These are phyloP conservation scores for Dermolepida albohirtum DNA, from an alignment of 2,888 invertebrate genomes.

Conservation along the genomic window DNA sequence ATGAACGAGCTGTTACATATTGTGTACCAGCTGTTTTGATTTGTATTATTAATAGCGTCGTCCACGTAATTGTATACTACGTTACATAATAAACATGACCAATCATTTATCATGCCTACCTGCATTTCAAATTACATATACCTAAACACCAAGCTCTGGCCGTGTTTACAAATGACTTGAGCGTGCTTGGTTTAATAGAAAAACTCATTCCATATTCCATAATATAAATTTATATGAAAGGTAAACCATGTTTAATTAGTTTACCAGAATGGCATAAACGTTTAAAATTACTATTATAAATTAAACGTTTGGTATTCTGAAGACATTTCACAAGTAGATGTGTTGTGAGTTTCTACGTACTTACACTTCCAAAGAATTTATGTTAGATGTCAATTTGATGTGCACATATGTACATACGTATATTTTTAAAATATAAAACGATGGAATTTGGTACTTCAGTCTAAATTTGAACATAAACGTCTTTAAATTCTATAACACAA, in stretches of 20 bases:
- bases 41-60: constrained; percentile 36
- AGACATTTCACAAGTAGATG: background rate
- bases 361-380: no score
- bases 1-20: constrained; percentile 31
- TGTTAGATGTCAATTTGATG: no score
- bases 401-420: no score
- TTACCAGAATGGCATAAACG: constrained; percentile 16
- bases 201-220: background rate
- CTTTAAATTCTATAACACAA: no score
- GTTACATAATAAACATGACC: constrained; percentile 39
- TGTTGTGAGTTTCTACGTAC: no score
- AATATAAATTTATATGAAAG: background rate
- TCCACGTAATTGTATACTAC: constrained; percentile 31
- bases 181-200: constrained; percentile 6
- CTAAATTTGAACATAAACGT: no score
- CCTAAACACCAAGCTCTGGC: constrained; percentile 5
- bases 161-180: constrained; percentile 21
- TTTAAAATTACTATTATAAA: constrained; percentile 18
- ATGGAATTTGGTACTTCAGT: no score
- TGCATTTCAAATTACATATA: constrained; percentile 25
- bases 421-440: no score
- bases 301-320: background rate
- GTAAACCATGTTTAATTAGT: constrained; percentile 14
- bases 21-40: constrained; percentile 32
- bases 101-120: constrained; percentile 33